Conservation (phyloP, 2,113 vertebrate species). For the Uria aalge region DNA sequence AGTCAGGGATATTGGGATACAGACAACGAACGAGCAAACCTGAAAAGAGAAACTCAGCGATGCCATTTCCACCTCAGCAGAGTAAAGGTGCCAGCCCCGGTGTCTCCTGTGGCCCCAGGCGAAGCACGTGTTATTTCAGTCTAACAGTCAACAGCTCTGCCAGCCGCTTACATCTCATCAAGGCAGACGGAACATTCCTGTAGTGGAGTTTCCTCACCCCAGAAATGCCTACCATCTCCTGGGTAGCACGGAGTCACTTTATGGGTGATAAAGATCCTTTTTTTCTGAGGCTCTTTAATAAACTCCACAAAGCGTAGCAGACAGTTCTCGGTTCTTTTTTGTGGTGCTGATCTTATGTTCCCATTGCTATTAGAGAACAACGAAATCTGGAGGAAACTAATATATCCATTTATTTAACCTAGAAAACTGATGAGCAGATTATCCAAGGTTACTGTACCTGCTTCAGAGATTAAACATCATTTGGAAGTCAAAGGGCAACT, state of each 20-base stretch:
- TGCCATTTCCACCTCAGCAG: background rate
- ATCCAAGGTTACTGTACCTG: slow-evolving; percentile 49
- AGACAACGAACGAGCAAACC: background rate
- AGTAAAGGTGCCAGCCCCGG: background rate
- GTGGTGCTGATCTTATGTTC: background rate
- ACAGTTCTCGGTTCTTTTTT: background rate
- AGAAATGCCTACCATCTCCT: background rate
- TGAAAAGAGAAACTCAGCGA: background rate
- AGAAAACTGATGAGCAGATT: slow-evolving; percentile 52
- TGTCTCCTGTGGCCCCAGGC: background rate
- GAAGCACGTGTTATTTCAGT: background rate
- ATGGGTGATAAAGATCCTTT: background rate
- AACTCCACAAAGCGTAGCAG: background rate
- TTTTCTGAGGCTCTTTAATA: background rate
- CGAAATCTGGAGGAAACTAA: slow-evolving; percentile 27
- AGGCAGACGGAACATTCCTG: background rate
- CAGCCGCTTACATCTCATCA: background rate
- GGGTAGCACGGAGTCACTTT: background rate
- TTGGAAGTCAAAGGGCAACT: slow-evolving; percentile 57
- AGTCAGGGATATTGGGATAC: background rate
- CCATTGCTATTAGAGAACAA: background rate
- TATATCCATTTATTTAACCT: slow-evolving; percentile 42
- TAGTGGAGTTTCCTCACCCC: background rate
- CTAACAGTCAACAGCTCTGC: background rate
- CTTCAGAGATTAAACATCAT: slow-evolving; percentile 46